Base-by-base conservation (phyloP, 2,113 vertebrate species). In the Athene noctua region DNA sequence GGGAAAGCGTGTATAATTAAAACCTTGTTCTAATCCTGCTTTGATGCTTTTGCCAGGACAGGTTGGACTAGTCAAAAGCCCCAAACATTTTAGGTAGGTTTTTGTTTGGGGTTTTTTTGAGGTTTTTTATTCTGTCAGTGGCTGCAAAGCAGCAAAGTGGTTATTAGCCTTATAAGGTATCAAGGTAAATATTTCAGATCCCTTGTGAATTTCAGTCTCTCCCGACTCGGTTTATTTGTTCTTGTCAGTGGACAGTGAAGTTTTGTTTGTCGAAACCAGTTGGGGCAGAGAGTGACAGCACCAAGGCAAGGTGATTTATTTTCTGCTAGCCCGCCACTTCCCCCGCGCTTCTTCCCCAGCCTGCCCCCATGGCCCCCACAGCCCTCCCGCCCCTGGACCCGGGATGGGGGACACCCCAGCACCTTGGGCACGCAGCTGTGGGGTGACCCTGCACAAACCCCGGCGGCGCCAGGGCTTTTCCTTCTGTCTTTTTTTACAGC, bases 11-110 rank as follows among this genome's bases (percentile, higher is more conserved):
- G 49, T 67, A 88, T 93, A 93, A 93, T 93, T 97, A 89, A 96
- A 96, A 93, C 93, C 92, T 95, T 96, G 92, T 95, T 97, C 81
- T 92, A 96, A 96, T 97, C 85, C 85, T 36, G 34, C 96, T 97
- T 97, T 97, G 97, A 97, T 95, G 95, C 92, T 91, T 88, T 92
- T 96, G 90, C 97, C 97, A 96, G 93, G 90, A 90, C 97, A 97
- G 93, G 97, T 97, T 88, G 93, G 49, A 92, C 79, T 59, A 95
- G 93, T 96, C 95, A 95, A 97, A 97, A 97, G 63, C 42, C 47
- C 79, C 88, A 96, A 95, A 96, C 80, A 92, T 95, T 95, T 93
- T 93, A 57, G 81, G 34, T 57, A 74, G 58, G 8, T 70, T 94
- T 95, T 93, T 85, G 38, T 17, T 78, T 91, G 68, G 68, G n/a